Conservation (phyloP, 1,140 invertebrate genomes). For the Heliconius hermathena region DNA sequence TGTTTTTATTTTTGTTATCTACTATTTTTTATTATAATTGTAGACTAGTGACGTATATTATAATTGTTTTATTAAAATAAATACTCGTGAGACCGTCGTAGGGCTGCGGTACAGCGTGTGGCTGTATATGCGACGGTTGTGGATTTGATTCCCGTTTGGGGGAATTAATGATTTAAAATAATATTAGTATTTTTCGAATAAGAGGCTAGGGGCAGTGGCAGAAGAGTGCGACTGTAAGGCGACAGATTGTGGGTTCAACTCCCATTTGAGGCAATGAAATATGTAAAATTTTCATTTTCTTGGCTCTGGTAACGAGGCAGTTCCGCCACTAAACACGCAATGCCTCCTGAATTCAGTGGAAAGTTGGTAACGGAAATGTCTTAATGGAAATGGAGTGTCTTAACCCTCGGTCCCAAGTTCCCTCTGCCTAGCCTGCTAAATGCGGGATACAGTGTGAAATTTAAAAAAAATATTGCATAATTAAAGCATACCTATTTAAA, state of each 20-base stretch:
- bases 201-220: background rate
- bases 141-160: background rate
- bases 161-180: too few species aligned
- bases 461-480: too few species aligned
- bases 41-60: background rate
- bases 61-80: background rate
- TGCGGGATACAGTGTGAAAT: too few species aligned
- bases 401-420: background rate
- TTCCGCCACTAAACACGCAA: background rate
- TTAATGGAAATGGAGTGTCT: background rate
- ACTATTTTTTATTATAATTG: background rate
- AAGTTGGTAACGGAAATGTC: background rate
- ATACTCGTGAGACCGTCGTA: background rate
- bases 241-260: background rate
- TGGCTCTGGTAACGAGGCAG: background rate
- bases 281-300: background rate
- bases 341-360: too few species aligned
- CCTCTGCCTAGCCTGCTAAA: background rate
- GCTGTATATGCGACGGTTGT: background rate
- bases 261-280: background rate
- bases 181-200: background rate
- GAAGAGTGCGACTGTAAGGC: too few species aligned
- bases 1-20: conserved; percentile 5
- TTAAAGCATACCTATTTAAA: too few species aligned
- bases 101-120: too few species aligned